These are phyloP conservation scores for Habrosyne pyritoides DNA, from an alignment of 2,888 invertebrate species.

Conservation along the genomic window DNA sequence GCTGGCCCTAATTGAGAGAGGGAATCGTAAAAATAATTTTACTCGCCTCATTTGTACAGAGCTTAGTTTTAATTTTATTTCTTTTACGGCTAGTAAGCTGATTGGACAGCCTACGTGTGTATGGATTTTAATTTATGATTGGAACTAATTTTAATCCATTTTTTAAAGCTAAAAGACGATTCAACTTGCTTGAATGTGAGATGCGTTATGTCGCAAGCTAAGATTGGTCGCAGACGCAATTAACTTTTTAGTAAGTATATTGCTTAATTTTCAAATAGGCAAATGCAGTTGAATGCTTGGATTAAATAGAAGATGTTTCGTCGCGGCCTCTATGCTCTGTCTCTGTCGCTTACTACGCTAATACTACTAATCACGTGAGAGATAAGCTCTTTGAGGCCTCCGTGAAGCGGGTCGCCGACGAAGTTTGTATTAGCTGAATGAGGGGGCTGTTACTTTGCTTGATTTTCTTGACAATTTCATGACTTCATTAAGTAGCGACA, in stretches of 20 bases:
- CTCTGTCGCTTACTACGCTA: too few relatives aligned
- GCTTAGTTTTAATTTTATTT: conserved; percentile 76
- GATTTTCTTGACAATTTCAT: too few relatives aligned
- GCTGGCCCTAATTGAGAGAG: conserved; percentile 78
- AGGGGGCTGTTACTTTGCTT: too few relatives aligned
- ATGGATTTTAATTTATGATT: conserved; percentile 66
- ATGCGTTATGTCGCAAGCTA: conserved; percentile 33
- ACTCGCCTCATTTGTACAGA: conserved; percentile 78
- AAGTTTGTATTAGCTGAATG: too few relatives aligned
- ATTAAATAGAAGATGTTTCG: conserved; percentile 13
- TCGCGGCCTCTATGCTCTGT: conserved; percentile 5
- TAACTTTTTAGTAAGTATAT: conserved; percentile 23
- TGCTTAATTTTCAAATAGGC: conserved; percentile 27
- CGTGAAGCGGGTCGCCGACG: too few relatives aligned
- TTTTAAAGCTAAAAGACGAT: conserved; percentile 42
- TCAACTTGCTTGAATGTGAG: conserved; percentile 38
- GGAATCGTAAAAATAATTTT: conserved; percentile 82
- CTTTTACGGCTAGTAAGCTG: conserved; percentile 65
- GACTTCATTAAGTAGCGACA: too few relatives aligned
- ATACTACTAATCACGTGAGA: too few relatives aligned
- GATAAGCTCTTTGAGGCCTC: too few relatives aligned
- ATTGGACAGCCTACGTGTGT: conserved; percentile 62
- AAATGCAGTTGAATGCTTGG: not conserved
- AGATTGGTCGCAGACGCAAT: conserved; percentile 35
- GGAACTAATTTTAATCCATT: conserved; percentile 51